These are phyloP conservation scores for Etia nguti DNA, from an alignment of 2,113 vertebrate genomes.

Conservation along the genomic window DNA sequence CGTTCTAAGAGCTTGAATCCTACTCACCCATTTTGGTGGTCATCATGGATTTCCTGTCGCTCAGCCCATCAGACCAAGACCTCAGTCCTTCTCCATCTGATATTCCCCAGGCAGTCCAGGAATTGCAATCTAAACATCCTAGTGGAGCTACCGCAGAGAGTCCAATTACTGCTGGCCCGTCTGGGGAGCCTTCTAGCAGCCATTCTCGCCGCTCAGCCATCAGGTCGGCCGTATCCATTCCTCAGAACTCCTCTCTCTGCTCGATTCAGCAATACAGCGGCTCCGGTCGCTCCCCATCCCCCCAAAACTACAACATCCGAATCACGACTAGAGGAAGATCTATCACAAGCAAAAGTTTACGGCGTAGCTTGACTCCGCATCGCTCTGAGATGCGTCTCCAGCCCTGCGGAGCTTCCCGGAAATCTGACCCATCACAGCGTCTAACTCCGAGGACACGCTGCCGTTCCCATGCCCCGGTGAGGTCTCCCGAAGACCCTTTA, in stretches of 20 bases:
- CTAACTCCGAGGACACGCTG: background rate
- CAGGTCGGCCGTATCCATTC: background rate
- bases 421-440: background rate
- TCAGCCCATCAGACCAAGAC: background rate
- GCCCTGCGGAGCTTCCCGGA: background rate
- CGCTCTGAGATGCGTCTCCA: background rate
- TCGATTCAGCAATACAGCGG: background rate
- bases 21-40: background rate
- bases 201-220: background rate
- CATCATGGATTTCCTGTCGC: background rate
- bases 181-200: background rate
- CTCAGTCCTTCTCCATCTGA: background rate
- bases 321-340: background rate
- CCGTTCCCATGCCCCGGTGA: background rate
- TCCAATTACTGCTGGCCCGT: background rate
- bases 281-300: background rate
- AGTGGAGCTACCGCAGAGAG: background rate
- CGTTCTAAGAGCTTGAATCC: background rate
- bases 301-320: background rate
- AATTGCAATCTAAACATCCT: background rate
- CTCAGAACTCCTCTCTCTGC: background rate
- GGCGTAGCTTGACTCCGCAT: background rate
- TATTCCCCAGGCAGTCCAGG: background rate
- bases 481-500: background rate
- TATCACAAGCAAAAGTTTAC: background rate